Evolutionary conservation across 2,888 invertebrate species (phyloP).

Genomic region (Eilema griseolum): DNA sequence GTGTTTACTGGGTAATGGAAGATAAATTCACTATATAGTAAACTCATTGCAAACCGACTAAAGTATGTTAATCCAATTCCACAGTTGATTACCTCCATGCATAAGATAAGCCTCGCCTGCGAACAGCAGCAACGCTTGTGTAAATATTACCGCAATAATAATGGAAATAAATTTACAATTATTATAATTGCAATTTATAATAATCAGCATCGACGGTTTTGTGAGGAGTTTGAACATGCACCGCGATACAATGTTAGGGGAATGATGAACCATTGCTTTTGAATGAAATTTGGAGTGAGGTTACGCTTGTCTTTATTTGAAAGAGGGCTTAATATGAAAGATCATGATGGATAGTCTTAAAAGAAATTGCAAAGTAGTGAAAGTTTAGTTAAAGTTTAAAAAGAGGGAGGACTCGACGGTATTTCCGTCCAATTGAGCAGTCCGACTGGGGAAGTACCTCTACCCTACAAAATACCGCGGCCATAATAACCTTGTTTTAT

Average conservation of each 20-base stretch:
- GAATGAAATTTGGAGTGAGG: not conserved
- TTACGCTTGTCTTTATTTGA: not conserved
- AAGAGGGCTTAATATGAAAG: no score
- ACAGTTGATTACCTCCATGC: constrained; percentile 28
- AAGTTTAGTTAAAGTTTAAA: no score
- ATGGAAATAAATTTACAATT: constrained; percentile 32
- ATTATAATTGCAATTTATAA: constrained; percentile 29
- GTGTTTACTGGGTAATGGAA: not conserved
- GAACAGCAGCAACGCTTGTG: not conserved
- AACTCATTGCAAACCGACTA: not conserved
- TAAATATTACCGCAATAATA: constrained; percentile 26
- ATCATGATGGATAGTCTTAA: no score
- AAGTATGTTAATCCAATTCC: constrained; percentile 25
- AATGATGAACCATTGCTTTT: not conserved
- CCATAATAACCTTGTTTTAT: no score
- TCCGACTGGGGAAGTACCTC: no score
- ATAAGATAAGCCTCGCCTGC: constrained; percentile 21
- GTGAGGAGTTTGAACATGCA: constrained; percentile 23
- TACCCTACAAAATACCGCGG: no score
- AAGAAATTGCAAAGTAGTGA: no score
- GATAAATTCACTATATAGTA: not conserved
- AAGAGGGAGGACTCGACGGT: no score
- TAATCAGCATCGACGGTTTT: not conserved
- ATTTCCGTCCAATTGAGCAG: no score
- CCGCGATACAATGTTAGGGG: constrained; percentile 21